These are phyloP conservation scores for Drosophila crucigera DNA, from an alignment of 2,888 invertebrate genomes.

Conservation along the genomic window DNA sequence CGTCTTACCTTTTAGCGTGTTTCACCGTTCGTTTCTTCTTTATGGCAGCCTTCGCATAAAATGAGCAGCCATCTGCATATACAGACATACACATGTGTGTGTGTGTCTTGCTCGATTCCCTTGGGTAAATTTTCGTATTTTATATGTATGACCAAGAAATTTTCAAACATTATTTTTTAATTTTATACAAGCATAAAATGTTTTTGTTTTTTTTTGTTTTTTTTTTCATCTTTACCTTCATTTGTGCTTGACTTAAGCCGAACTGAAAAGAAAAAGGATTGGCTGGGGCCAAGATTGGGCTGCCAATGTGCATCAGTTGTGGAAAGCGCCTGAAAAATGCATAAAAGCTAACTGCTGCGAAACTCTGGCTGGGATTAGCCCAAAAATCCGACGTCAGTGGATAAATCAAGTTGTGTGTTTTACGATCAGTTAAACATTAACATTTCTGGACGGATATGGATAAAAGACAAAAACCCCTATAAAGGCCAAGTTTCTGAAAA, in stretches of 20 bases:
- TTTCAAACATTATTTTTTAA: slow-evolving; percentile 75
- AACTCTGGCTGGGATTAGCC: slow-evolving; percentile 1
- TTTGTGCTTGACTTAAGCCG: background rate
- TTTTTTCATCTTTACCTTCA: background rate
- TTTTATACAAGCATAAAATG: slow-evolving; percentile 55
- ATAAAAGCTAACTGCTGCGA: slow-evolving; percentile 6
- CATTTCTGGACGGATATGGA: background rate
- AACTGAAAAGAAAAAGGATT: background rate
- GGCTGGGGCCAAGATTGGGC: background rate
- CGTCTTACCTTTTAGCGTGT: slow-evolving; percentile 79
- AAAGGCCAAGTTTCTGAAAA: too few species aligned
- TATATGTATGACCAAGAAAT: slow-evolving; percentile 77
- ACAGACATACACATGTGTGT: slow-evolving; percentile 2
- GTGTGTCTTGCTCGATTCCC: slow-evolving; percentile 56
- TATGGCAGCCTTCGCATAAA: slow-evolving; percentile 68
- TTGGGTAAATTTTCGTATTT: slow-evolving; percentile 75
- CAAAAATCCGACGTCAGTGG: background rate
- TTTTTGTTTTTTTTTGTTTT: background rate
- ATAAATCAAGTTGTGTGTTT: background rate
- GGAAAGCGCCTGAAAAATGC: slow-evolving; percentile 6
- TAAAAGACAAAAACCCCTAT: background rate
- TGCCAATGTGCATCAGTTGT: slow-evolving; percentile 7
- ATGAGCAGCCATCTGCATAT: slow-evolving; percentile 54
- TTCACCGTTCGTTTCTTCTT: slow-evolving; percentile 76
- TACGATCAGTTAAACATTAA: background rate